phyloP scores from a whole-genome alignment of 1,140 invertebrate genomes.

The Propsilocerus akamusi region DNA sequence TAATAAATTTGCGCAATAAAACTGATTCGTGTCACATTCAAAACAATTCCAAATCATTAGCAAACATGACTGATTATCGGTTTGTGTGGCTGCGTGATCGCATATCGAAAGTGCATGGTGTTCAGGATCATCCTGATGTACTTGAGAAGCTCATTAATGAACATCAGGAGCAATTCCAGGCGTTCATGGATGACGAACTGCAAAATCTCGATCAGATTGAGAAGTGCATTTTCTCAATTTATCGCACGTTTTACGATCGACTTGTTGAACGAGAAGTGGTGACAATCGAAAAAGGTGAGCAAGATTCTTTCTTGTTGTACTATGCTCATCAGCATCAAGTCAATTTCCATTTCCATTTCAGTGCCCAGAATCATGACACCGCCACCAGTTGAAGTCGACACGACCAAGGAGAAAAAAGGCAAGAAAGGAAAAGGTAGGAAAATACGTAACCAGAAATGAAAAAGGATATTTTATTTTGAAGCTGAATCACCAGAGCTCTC shows the following conservation, averaged over 20 bases:
- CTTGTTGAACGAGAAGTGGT: conserved; percentile 32
- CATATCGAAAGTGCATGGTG: conserved; percentile 18
- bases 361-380: background rate
- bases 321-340: background rate
- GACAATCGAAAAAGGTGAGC: conserved; percentile 33
- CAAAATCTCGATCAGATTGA: conserved; percentile 23
- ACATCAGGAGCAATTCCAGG: conserved; percentile 11
- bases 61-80: conserved; percentile 1
- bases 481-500: no score
- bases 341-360: background rate
- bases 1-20: no score
- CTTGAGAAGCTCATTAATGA: conserved; percentile 14
- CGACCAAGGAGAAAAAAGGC: conserved; percentile 6
- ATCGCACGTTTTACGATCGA: conserved; percentile 31
- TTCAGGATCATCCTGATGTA: conserved; percentile 15
- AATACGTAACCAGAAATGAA: background rate
- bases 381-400: conserved; percentile 4
- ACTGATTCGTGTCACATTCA: no score
- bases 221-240: conserved; percentile 29
- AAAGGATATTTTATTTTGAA: background rate
- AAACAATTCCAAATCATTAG: no score
- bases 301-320: background rate
- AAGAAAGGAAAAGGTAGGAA: conserved; percentile 11
- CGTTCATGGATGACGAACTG: conserved; percentile 23
- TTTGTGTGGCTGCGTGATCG: conserved; percentile 17